Evolutionary conservation across 2,888 invertebrate species (phyloP), one percentile per base, ranked within the genome.

Genomic region (Nasonia oneida): DNA sequence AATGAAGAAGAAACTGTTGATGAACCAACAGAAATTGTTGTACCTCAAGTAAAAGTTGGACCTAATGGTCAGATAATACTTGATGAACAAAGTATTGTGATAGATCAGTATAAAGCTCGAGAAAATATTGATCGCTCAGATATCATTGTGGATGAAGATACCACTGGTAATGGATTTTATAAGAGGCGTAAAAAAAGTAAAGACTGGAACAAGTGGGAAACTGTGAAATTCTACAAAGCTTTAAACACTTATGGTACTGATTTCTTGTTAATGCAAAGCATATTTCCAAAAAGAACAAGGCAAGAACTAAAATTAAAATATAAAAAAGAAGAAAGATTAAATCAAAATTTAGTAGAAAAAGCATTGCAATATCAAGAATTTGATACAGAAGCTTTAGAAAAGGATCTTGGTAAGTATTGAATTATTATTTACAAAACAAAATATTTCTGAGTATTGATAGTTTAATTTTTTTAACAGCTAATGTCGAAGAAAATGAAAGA

Each of bases 171-270:
- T 88, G 96, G 96, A 0, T 94, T 96, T 88, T 97, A 96, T 92
- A 96, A 95, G 84, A 95, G 96, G 39, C 95, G 96, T 29, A 94
- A 95, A 88, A 95, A 96, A 74, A 95, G 96, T 0, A 96, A 95
- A 81, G 96, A 97, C 71, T 98, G 98, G 98, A 94, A 94, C 12
- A 94, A 95, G 57, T 94, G 95, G 86, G 98, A 98, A 91, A 98
- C 98, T 0, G 94, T 97, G n/a, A 96, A 97, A 88, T 99, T 99
- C 94, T 99, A 98, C 94, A 96, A 97, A 90, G 98, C 98, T 0
- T 94, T 99, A 14, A 98, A 97, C 89, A 96, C 96, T 12, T 95
- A 98, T 78, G 99, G 99, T 0, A 98, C 98, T 0, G 99, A 99
- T 94, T 99, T 99, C 93, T 96, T 97, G 6, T 94, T 98, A 80